phyloP scores from a whole-genome alignment of 2,797 vertebrate species.

The Sebastes miniatus region DNA sequence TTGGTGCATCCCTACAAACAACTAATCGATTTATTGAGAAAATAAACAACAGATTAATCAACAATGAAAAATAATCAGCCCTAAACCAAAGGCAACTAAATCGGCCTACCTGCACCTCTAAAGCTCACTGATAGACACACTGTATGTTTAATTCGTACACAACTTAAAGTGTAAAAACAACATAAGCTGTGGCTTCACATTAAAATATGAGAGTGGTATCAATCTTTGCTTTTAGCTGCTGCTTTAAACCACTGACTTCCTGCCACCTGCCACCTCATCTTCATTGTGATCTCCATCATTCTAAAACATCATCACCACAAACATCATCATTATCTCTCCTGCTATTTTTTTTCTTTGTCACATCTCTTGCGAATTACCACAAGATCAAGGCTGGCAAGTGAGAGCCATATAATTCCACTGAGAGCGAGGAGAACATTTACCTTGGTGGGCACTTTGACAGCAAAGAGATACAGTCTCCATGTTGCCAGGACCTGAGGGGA shows the following conservation, averaged over 20 bases:
- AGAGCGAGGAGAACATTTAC: slow-evolving; percentile 74
- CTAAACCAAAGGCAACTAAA: neutral
- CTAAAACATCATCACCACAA: slow-evolving; percentile 35
- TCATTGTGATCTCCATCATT: slow-evolving; percentile 22
- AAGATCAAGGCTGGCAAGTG: slow-evolving; percentile 59
- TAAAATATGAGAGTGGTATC: neutral
- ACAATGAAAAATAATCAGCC: too few species aligned
- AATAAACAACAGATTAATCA: too few species aligned
- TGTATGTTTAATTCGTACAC: neutral
- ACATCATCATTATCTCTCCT: slow-evolving; percentile 41
- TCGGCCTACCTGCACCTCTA: neutral
- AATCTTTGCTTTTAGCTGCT: neutral
- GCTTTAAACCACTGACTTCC: neutral
- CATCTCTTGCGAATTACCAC: slow-evolving; percentile 43
- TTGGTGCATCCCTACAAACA: too few species aligned
- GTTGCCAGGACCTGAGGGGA: slow-evolving; percentile 87
- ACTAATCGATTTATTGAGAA: accelerated
- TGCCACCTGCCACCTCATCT: slow-evolving; percentile 4
- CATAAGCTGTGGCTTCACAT: neutral
- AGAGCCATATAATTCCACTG: slow-evolving; percentile 61
- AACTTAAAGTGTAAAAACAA: neutral
- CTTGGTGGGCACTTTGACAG: slow-evolving; percentile 91
- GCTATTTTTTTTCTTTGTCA: slow-evolving; percentile 23
- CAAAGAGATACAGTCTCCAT: slow-evolving; percentile 92
- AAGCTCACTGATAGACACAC: neutral